Evolutionary conservation across 2,797 vertebrate genomes (phyloP).

Genomic region (Malacoraja senta): DNA sequence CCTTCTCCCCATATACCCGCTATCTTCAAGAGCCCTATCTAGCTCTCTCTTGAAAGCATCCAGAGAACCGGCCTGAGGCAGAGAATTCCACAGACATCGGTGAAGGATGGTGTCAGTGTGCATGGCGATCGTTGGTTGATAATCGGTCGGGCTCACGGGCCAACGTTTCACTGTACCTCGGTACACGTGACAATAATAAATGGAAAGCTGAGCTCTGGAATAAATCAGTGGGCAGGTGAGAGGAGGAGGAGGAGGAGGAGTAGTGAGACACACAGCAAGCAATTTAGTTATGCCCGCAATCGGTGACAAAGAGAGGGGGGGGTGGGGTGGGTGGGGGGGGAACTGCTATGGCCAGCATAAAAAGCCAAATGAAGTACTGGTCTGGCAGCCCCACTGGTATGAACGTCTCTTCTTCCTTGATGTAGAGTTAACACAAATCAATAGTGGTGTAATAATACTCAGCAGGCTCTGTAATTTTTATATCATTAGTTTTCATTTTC

Average conservation of each 20-base stretch:
- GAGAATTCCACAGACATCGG: too few species aligned
- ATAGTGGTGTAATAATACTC: constrained; percentile 90
- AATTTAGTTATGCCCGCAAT: constrained; percentile 5
- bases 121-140: too few species aligned
- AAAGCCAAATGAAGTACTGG: constrained; percentile 56
- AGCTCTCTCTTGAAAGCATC: too few species aligned
- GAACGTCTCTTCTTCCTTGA: constrained; percentile 70
- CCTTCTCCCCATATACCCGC: too few species aligned
- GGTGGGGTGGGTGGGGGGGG: neutral
- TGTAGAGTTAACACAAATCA: constrained; percentile 97
- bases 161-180: too few species aligned
- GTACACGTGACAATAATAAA: too few species aligned
- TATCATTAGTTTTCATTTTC: constrained; percentile 88
- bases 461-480: constrained; percentile 96
- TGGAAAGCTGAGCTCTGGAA: neutral
- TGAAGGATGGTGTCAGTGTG: too few species aligned
- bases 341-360: constrained; percentile 34
- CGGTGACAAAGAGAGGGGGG: constrained; percentile 5
- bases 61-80: too few species aligned
- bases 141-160: too few species aligned
- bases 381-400: constrained; percentile 54
- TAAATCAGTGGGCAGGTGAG: constrained; percentile 26
- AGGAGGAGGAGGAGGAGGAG: too few species aligned
- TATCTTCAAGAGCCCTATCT: too few species aligned
- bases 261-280: neutral